Evolutionary conservation across 2,888 invertebrate species (phyloP).

Genomic region (Thecophora atra): DNA sequence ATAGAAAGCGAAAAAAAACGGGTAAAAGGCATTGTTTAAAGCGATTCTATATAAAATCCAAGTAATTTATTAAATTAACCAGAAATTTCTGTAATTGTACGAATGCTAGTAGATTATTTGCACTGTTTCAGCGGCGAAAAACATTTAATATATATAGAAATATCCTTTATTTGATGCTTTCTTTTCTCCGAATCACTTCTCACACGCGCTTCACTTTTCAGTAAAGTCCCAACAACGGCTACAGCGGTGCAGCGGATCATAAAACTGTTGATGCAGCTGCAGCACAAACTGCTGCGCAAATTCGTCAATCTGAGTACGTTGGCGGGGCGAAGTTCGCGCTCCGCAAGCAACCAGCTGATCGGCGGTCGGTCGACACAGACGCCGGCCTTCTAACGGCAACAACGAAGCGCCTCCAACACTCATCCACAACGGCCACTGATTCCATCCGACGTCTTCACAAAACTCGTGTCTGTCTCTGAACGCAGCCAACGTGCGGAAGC

Average conservation of each 20-base stretch:
- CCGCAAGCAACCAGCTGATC: constrained; percentile 4
- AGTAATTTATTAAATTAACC: too few relatives aligned
- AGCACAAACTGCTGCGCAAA: constrained; percentile 64
- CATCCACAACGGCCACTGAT: too few relatives aligned
- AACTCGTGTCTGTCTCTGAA: not conserved
- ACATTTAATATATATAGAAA: too few relatives aligned
- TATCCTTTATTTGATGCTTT: too few relatives aligned
- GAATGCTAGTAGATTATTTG: too few relatives aligned
- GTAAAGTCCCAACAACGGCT: constrained; percentile 62
- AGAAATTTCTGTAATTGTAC: too few relatives aligned
- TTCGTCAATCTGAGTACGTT: constrained; percentile 58
- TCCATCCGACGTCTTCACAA: too few relatives aligned
- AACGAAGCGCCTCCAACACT: too few relatives aligned
- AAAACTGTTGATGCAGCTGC: constrained; percentile 64
- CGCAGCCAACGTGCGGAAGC: not conserved
- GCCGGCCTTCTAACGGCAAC: not conserved
- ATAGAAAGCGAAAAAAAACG: too few relatives aligned
- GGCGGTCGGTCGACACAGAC: not conserved
- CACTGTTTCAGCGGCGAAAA: too few relatives aligned
- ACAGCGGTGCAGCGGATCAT: constrained; percentile 64
- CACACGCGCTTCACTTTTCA: constrained; percentile 31
- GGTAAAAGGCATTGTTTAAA: too few relatives aligned
- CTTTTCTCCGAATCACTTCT: not conserved
- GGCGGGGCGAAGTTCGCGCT: constrained; percentile 47
- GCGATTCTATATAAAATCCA: too few relatives aligned